phyloP scores from a whole-genome alignment of 2,888 invertebrate genomes.

The Sminthurides aquaticus region DNA sequence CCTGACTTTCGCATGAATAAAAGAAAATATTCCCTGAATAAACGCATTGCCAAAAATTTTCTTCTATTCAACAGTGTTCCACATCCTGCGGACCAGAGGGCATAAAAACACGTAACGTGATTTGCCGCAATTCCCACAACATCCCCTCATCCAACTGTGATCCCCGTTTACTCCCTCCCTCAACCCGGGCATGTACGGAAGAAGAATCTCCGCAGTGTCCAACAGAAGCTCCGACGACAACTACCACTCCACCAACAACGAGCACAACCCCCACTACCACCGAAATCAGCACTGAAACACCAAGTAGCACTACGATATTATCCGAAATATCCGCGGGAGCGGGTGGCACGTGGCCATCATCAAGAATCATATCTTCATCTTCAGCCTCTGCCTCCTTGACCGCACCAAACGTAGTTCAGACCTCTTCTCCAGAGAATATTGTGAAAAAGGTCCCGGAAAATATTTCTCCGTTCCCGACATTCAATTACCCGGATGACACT shows the following conservation, averaged over 20 bases:
- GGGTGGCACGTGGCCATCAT: background rate
- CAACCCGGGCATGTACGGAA: conserved; percentile 24
- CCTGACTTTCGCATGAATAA: too few relatives aligned
- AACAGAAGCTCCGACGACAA: conserved; percentile 3
- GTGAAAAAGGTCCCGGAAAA: background rate
- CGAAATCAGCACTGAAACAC: background rate
- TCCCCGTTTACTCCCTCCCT: conserved; percentile 29
- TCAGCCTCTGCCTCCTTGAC: background rate
- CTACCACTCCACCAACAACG: conserved; percentile 1
- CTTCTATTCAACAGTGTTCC: conserved; percentile 61
- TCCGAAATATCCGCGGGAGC: background rate
- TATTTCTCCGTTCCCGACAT: background rate
- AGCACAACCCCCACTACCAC: background rate
- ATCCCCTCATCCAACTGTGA: conserved; percentile 38
- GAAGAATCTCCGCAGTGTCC: conserved; percentile 29
- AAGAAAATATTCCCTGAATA: too few relatives aligned
- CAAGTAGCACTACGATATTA: background rate
- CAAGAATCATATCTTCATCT: background rate
- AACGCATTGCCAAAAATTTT: too few relatives aligned
- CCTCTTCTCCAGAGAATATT: background rate
- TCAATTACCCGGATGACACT: background rate
- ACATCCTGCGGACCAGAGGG: conserved; percentile 82
- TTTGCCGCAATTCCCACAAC: conserved; percentile 52
- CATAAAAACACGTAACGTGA: conserved; percentile 69
- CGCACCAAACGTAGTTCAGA: background rate